Evolutionary conservation across 2,113 vertebrate species (phyloP), one percentile per base, ranked within the genome.

Genomic region (Mastomys coucha): DNA sequence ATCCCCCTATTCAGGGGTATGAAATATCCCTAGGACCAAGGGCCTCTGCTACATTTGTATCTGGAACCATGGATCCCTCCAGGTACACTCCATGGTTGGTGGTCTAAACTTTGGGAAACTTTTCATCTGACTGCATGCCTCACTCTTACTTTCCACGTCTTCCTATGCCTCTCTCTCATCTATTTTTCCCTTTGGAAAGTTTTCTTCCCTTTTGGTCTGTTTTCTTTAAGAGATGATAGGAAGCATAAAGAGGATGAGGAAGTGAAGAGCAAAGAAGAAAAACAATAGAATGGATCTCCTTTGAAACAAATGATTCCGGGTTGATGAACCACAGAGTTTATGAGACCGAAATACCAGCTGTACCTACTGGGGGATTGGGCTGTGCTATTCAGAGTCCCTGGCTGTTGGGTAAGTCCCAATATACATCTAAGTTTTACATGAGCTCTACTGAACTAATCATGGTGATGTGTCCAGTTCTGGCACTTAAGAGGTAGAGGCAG

Each of bases 291-390:
- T 11, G 11, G 2, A 5, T 9, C 2, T 33, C 17, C 28, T 69
- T 36, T 86, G 4, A 12, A 22, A 51, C 63, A 87, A 69, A 24
- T 51, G 63, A 69, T 22, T 65, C 14, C 42, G 5, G 45, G 45
- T 45, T 24, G 42, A 36, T 33, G 13, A 45, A 51, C 6, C 19
- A 69, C 14, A 45, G 16, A 28, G 39, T 4, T 67, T 45, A 65
- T 65, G 39, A 19, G 14, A 63, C 6, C 2, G 14, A 6, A 39
- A 63, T 63, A 84, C 13, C n/a, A 69, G 12, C 2, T 67, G 33
- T 28, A 10, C 2, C 42, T 10, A 69, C 2, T 3, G 49, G 28
- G 6, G 0, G 16, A 22, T 7, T 36, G 31, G 12, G 31, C 2
- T 87, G 19, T 69, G 42, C 19, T 6, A 14, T 45, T 20, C 24